A percentile compares a stretch with the other conserved stretches of the same genome.
These are phyloP conservation scores for Acronicta leporina DNA, from an alignment of 2,888 invertebrate species.

Conservation along the genomic window DNA sequence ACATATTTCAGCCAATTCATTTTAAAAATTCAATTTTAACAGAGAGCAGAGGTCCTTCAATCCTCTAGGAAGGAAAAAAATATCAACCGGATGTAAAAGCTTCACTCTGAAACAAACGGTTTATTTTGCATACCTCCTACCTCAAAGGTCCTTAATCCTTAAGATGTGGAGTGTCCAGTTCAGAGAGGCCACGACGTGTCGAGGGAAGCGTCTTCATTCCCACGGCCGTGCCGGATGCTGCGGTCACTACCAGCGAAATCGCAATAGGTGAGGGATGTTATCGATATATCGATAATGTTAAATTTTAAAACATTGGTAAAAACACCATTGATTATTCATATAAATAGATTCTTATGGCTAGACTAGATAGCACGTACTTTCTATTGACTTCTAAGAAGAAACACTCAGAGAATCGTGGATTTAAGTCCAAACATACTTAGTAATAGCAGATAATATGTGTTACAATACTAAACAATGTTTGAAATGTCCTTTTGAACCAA, in stretches of 20 bases:
- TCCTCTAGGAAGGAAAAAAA: background rate
- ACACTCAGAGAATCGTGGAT: too few species aligned
- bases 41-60: background rate
- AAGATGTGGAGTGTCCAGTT: constrained; percentile 48
- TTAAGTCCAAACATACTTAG: too few species aligned
- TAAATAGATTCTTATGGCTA: too few species aligned
- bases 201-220: constrained; percentile 74
- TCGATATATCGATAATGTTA: constrained; percentile 41
- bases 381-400: too few species aligned
- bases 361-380: too few species aligned
- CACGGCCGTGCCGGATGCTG: constrained; percentile 78
- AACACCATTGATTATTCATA: background rate
- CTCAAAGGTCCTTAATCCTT: constrained; percentile 39
- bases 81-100: background rate
- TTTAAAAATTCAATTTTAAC: too few species aligned
- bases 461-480: too few species aligned
- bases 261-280: constrained; percentile 29
- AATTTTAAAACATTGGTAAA: background rate
- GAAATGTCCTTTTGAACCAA: too few species aligned
- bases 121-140: constrained; percentile 36
- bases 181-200: constrained; percentile 44
- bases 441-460: too few species aligned
- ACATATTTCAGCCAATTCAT: too few species aligned
- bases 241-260: constrained; percentile 74
- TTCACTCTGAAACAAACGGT: constrained; percentile 8